These are phyloP conservation scores for Mus minutoides DNA, from an alignment of 2,797 vertebrate species.

Conservation along the genomic window DNA sequence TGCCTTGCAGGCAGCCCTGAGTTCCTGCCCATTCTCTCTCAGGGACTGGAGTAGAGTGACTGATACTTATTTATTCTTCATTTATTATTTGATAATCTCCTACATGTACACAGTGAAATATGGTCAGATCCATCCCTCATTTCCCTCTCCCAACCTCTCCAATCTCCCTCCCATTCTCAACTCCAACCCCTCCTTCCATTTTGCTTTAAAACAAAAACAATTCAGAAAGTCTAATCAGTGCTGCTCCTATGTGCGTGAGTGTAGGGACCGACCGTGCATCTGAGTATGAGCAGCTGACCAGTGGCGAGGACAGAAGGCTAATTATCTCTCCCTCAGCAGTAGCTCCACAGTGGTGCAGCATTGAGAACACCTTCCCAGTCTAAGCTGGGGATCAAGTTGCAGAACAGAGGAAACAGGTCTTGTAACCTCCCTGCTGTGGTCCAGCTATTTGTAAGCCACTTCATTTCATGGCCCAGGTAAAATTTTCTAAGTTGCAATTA, in stretches of 20 bases:
- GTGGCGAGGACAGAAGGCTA: neutral
- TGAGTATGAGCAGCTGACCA: neutral
- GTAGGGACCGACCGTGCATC: neutral
- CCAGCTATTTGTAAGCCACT: neutral
- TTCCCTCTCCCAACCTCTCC: neutral
- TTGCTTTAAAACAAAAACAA: neutral
- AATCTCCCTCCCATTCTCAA: neutral
- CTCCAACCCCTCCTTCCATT: neutral
- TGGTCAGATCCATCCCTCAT: neutral
- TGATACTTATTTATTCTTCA: neutral
- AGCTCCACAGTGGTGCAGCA: no score
- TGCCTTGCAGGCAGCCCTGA: neutral
- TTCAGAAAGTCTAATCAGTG: neutral
- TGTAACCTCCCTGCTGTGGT: neutral
- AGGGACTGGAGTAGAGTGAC: neutral
- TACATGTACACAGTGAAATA: neutral
- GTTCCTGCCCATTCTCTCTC: neutral
- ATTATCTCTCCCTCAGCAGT: neutral
- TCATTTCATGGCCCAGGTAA: neutral
- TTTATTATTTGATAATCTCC: neutral
- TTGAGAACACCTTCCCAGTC: neutral
- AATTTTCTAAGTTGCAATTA: conserved; percentile 7
- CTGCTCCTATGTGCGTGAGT: no score
- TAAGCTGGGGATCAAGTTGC: neutral
- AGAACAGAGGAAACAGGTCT: neutral